Base-by-base conservation (phyloP, 35 echinoderm and acorn worm genomes). In the Ophioderma brevispina region DNA sequence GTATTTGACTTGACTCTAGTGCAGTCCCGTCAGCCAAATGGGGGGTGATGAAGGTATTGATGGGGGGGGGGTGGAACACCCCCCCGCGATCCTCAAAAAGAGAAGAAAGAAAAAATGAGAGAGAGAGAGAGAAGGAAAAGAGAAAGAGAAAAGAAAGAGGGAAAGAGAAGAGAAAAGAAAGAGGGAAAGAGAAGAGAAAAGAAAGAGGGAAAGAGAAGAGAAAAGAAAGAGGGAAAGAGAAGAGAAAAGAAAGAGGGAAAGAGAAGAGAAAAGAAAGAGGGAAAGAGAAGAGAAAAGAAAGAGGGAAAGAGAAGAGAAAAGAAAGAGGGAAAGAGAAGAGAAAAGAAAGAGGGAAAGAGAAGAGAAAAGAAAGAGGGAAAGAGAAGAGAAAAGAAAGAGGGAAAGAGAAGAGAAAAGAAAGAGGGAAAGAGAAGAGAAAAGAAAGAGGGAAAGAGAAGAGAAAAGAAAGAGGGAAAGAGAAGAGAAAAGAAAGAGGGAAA, bases 181-280 rank as follows among this genome's bases (percentile, higher is more conserved):
- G 76, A 32, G 76, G 32, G 15, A 33, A n/a, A 19, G 11, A 78
- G 31, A 11, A 78, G 32, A 14, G 11, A 32, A 33, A 64, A 32
- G 31, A 34, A 30, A 82, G 35, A 37, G 14, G 78, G 10, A 21
- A 8, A 1, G 15, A 33, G 0, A 37, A 37, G 78, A 0, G 30
- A 21, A 37, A 37, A 37, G 36, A 40, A 30, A 23, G 15, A n/a
- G 33, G n/a, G 30, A 41, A 32, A 39, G 35, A 37, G 80, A 40
- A 52, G 82, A 63, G 82, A 55, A 35, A 85, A 85, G 82, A 85
- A 85, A 30, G 64, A 21, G 31, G 43, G 52, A 34, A 85, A 55
- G 32, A 28, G n/a, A 11, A n/a, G 82, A 21, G 41, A 85, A 55
- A 85, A 85, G 32, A 59, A 32, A n/a, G n/a, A n/a, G n/a, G n/a